Base-by-base conservation (phyloP, 2,797 vertebrate species). In the Rhyacichthys aspro region DNA sequence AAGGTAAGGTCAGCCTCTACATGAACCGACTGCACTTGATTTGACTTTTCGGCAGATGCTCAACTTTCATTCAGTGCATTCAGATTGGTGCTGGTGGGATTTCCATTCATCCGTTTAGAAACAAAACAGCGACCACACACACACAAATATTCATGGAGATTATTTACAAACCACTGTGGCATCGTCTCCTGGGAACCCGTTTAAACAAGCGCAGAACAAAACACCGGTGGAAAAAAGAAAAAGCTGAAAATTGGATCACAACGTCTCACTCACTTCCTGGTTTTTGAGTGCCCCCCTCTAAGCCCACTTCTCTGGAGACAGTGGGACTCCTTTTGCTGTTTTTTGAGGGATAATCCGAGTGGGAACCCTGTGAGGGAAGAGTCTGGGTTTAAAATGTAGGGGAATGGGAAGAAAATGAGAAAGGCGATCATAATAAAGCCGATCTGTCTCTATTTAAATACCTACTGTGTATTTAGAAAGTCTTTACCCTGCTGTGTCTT, bases 211-310 rank as follows among this genome's bases (percentile, higher is more conserved):
- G 11, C 34, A 1, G 3, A 72, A 70, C 70, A 78, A 79, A 79
- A 84, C 57, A 36, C 42, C 1, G 17, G 37, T 17, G 15, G 50
- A 12, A n/a, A 50, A 62, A 55, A 72, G 66, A 70, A 73, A 77
- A 78, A 70, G 69, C 67, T 49, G 71, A 79, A 81, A 86, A 89
- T 79, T 76, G 82, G 81, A 86, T 88, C 79, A 72, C 70, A 79
- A 36, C 17, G 37, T 73, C 53, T 62, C 49, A 47, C 61, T 67
- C n/a, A 1, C 37, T 64, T 49, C 45, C 49, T 38, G 23, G 5
- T 55, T 49, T 59, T 53, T 56, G 50, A 48, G 28, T 16, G 7
- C 3, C 32, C 44, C 54, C 50, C 50, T 42, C 43, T 60, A 45
- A 74, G 62, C 68, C 59, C 0, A 16, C 73, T 55, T 75, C 79